Evolutionary conservation across 2,797 vertebrate species (phyloP).

Genomic region (Mormyrops boulengeri): DNA sequence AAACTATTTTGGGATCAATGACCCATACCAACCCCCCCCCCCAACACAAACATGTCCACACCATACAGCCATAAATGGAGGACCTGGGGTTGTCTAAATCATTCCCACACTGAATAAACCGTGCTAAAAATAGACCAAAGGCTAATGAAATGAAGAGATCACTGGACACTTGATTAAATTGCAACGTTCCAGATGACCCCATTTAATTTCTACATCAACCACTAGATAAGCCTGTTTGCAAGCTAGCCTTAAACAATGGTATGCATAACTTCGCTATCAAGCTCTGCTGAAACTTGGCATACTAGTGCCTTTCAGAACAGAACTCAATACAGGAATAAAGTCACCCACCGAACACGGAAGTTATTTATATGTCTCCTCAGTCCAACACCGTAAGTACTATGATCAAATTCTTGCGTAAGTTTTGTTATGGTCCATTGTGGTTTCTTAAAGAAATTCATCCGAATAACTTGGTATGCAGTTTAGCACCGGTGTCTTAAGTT

Average conservation of each 20-base stretch:
- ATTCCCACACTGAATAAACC: constrained; percentile 36
- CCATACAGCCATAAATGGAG: constrained; percentile 36
- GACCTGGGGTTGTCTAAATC: constrained; percentile 27
- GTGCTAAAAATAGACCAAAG: constrained; percentile 39
- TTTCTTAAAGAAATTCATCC: background rate
- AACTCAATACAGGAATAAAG: background rate
- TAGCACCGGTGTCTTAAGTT: background rate
- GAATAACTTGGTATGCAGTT: background rate
- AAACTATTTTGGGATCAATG: constrained; percentile 41
- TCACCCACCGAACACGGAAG: background rate
- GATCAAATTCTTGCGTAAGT: background rate
- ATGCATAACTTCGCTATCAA: background rate
- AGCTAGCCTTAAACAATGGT: background rate
- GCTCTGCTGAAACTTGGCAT: background rate
- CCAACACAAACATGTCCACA: constrained; percentile 24
- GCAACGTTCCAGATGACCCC: constrained; percentile 29
- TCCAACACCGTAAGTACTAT: background rate
- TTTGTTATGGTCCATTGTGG: background rate
- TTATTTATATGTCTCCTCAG: background rate
- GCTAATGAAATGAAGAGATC: constrained; percentile 44
- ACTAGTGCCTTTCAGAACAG: background rate
- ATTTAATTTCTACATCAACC: constrained; percentile 31
- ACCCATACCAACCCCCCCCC: constrained; percentile 19
- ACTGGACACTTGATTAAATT: constrained; percentile 33
- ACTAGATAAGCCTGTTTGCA: background rate